Percentiles rank a stretch among this genome's conserved stretches.
Conservation (phyloP, 23 tunicate genomes). For the Diplosoma virens region DNA sequence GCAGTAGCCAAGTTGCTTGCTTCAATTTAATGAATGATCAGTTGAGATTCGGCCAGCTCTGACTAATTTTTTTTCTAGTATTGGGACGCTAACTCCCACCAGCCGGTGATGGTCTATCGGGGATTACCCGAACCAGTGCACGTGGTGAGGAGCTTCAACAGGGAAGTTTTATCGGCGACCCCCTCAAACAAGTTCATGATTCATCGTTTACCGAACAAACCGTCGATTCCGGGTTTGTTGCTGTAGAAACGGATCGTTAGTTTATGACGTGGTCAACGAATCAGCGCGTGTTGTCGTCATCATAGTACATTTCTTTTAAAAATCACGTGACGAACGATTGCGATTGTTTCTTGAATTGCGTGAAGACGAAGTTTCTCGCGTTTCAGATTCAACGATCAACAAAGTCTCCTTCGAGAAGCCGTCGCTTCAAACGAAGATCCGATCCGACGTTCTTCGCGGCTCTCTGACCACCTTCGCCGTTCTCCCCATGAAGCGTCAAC, state of each 20-base stretch:
- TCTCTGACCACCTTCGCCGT: slow-evolving; percentile 41
- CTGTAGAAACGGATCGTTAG: background rate
- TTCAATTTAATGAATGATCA: no score
- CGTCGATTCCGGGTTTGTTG: background rate
- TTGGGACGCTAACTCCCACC: slow-evolving; percentile 49
- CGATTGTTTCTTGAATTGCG: no score
- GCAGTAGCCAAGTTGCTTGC: no score
- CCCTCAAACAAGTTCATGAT: slow-evolving; percentile 45
- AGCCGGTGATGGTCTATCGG: slow-evolving; percentile 48
- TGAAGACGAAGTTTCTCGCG: background rate
- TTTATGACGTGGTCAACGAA: background rate
- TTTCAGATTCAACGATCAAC: background rate
- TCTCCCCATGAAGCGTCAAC: slow-evolving; percentile 74
- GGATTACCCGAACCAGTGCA: slow-evolving; percentile 51
- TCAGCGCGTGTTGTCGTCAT: no score
- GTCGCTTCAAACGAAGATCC: slow-evolving; percentile 32
- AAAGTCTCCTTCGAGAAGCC: slow-evolving; percentile 35
- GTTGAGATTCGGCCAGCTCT: no score
- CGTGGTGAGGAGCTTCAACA: slow-evolving; percentile 32
- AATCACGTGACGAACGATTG: background rate
- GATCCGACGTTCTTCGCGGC: slow-evolving; percentile 61
- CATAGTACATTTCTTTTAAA: background rate
- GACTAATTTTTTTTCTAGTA: slow-evolving; percentile 38
- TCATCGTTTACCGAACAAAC: slow-evolving; percentile 36
- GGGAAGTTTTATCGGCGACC: slow-evolving; percentile 58